Evolutionary conservation across 2,888 invertebrate genomes (phyloP).

Genomic region (Druceiella hillmani): DNA sequence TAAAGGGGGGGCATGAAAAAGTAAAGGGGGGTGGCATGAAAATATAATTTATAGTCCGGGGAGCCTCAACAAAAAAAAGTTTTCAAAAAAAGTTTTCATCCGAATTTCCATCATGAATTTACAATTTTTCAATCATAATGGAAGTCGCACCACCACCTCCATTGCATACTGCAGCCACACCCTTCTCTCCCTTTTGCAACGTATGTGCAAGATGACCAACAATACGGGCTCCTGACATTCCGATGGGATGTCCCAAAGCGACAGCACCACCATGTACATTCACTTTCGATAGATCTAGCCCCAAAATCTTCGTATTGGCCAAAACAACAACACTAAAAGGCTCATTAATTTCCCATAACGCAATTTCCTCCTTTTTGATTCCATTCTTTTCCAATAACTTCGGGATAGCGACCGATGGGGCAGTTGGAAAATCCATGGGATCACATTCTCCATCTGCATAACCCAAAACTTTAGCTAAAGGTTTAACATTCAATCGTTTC

Average conservation of each 20-base stretch:
- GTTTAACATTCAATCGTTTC: conserved; percentile 69
- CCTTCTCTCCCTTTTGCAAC: conserved; percentile 85
- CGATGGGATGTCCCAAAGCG: conserved; percentile 98
- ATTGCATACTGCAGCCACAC: conserved; percentile 96
- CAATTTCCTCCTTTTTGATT: conserved; percentile 80
- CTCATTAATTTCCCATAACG: conserved; percentile 97
- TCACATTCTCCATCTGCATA: conserved; percentile 93
- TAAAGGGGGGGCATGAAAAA: no score
- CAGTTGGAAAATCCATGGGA: conserved; percentile 96
- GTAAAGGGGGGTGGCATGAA: no score
- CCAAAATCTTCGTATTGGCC: conserved; percentile 84
- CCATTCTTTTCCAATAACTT: conserved; percentile 80
- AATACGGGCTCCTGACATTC: conserved; percentile 97
- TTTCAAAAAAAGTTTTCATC: no score
- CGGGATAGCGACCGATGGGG: conserved; percentile 88
- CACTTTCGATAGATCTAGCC: conserved; percentile 82
- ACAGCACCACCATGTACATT: conserved; percentile 98
- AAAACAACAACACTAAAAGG: conserved; percentile 95
- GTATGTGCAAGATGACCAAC: conserved; percentile 87
- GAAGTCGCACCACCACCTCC: conserved; percentile 98
- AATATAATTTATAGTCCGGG: no score
- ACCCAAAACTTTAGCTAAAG: conserved; percentile 83
- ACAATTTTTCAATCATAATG: conserved; percentile 91
- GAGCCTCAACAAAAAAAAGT: no score
- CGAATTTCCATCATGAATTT: conserved; percentile 49